These are phyloP conservation scores for Amphimedon queenslandica DNA, from an alignment of 37 sponge, comb jelly and placozoan genomes.

Conservation along the genomic window DNA sequence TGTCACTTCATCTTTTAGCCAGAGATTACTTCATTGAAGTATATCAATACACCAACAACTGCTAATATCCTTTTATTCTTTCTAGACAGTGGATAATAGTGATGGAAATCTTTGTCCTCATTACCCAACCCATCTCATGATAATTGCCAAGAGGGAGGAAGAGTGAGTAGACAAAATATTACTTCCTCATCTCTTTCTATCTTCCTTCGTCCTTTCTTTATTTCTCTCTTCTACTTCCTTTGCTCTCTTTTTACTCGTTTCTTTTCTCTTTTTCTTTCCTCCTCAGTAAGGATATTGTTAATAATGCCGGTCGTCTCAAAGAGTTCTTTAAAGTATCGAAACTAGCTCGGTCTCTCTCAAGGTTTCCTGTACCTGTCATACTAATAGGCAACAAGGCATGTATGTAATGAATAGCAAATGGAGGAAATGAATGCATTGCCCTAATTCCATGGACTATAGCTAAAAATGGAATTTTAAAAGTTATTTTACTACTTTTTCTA, in stretches of 20 bases:
- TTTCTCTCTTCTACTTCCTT: not conserved
- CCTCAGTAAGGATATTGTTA: not conserved
- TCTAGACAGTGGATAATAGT: not conserved
- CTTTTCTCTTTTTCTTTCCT: not conserved
- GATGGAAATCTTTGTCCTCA: not conserved
- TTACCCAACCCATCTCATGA: not conserved
- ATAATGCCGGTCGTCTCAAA: conserved; percentile 27
- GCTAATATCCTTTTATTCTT: not conserved
- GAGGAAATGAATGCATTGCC: too few relatives aligned
- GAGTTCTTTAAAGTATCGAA: conserved; percentile 72
- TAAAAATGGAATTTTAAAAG: too few relatives aligned
- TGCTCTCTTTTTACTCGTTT: not conserved
- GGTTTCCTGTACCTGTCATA: conserved; percentile 93
- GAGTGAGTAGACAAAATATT: too few relatives aligned
- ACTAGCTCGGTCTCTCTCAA: conserved; percentile 79
- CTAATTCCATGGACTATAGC: too few relatives aligned
- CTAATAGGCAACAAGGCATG: conserved; percentile 78
- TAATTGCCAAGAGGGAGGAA: too few relatives aligned
- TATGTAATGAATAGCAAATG: too few relatives aligned
- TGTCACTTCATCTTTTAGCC: conserved; percentile 55
- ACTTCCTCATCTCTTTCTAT: too few relatives aligned
- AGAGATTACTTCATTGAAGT: conserved; percentile 68
- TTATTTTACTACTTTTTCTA: too few relatives aligned
- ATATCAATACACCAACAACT: too few relatives aligned
- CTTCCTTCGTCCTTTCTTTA: not conserved